Conservation (phyloP, 2,888 invertebrate genomes). For the Polylopha cassiicola region DNA sequence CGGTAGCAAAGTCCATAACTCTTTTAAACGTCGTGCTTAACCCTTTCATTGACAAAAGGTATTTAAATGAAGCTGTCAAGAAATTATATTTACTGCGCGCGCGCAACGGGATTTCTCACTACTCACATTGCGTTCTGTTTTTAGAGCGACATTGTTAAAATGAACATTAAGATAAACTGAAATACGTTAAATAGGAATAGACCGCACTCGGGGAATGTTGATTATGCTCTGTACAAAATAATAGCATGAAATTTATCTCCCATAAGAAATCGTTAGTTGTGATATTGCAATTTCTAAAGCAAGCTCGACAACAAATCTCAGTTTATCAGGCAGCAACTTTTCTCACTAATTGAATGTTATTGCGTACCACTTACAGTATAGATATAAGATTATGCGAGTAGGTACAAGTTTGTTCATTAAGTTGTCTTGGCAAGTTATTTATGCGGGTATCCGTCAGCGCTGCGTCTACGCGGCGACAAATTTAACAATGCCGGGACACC, state of each 20-base stretch:
- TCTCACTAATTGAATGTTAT: conserved; percentile 21
- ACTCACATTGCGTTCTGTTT: conserved; percentile 23
- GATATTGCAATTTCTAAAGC: conserved; percentile 12
- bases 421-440: conserved; percentile 56
- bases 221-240: no score
- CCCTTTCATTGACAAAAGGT: conserved; percentile 77
- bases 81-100: conserved; percentile 67
- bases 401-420: conserved; percentile 30
- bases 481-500: conserved; percentile 63
- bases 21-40: conserved; percentile 68
- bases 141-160: conserved; percentile 17
- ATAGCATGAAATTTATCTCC: conserved; percentile 12
- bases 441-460: conserved; percentile 59
- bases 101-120: conserved; percentile 51
- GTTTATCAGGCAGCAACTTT: conserved; percentile 12
- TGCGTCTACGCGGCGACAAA: conserved; percentile 57
- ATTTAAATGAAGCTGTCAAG: conserved; percentile 76
- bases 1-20: conserved; percentile 65
- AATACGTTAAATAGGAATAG: conserved; percentile 15
- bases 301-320: conserved; percentile 11
- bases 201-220: no score
- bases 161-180: conserved; percentile 16
- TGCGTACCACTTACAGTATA: conserved; percentile 21
- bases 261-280: conserved; percentile 5
- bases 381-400: conserved; percentile 19